These are phyloP conservation scores for Phalera bucephala DNA, from an alignment of 2,888 invertebrate species.

Conservation along the genomic window DNA sequence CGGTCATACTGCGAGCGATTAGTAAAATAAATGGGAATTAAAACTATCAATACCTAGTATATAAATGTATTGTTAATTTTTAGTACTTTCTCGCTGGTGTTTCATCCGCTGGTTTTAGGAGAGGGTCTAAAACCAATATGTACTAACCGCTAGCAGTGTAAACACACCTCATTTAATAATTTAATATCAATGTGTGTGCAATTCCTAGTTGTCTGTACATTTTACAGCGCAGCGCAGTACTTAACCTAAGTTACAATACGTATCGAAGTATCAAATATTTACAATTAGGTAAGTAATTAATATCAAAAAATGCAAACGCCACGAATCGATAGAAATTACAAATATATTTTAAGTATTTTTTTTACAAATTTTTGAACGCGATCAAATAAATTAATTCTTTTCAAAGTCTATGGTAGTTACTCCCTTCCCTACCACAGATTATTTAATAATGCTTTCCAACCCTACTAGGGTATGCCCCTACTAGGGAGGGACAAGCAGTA, in stretches of 20 bases:
- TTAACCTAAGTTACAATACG: not conserved
- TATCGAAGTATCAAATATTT: constrained; percentile 17
- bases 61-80: not conserved
- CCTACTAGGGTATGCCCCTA: too few species aligned
- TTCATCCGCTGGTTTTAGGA: not conserved
- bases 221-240: constrained; percentile 1
- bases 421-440: too few species aligned
- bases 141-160: constrained; percentile 5
- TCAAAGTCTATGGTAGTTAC: too few species aligned
- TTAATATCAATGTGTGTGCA: constrained; percentile 25
- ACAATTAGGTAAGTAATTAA: constrained; percentile 17
- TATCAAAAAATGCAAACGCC: constrained; percentile 23
- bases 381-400: constrained; percentile 4
- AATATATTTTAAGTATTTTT: too few species aligned
- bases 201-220: constrained; percentile 24
- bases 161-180: constrained; percentile 3
- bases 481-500: too few species aligned
- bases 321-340: constrained; percentile 22
- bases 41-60: too few species aligned
- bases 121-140: too few species aligned
- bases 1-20: not conserved
- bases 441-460: too few species aligned
- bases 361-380: constrained; percentile 19
- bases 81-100: too few species aligned
- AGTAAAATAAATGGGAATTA: not conserved